Base-by-base conservation (phyloP, 2,888 invertebrate species). In the Drosophila niveifrons region DNA sequence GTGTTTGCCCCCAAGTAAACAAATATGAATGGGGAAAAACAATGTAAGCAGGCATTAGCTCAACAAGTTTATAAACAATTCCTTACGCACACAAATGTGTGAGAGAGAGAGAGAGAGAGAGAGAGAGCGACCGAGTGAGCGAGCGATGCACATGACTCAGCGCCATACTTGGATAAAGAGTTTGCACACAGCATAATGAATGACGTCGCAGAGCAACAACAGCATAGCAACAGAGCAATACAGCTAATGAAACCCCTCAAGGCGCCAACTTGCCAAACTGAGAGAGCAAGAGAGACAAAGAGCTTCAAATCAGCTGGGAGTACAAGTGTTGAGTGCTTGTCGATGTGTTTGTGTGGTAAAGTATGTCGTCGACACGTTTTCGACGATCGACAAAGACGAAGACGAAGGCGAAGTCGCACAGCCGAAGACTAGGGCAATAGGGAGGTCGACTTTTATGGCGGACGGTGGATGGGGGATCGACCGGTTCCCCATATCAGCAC, bases 401-500 rank as follows among this genome's bases (percentile, higher is more conserved):
- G 50, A 47, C 36, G 48, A 15, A 39, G 57, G 34, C 56, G 9
- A 23, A 61, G 36, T 52, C 52, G 53, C 52, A 15, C 8, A 44
- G 46, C 39, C 63, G 41, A 46, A 58, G 58, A 50, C 58, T 47
- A 56, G 63, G 63, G 56, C 39, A 48, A 63, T 31, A 47, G 50
- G 13, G 58, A 59, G 50, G 58, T 59, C 46, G 41, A 31, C 44
- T 59, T 41, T 15, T 50, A 23, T 57, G 29, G 23, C 23, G 41
- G 51, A 41, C 28, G 44, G 8, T n/a, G 36, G 29, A 17, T 18
- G 41, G 39, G 46, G 62, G 18, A 58, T 43, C 62, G 76, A 88
- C 83, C 78, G 78, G 83, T 88, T 83, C 47, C 77, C 47, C 77
- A 58, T 78, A 71, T 71, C 77, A 80, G 71, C 36, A n/a, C 4